phyloP scores from a whole-genome alignment of 2,888 invertebrate genomes.

The Drosophila prolongata region DNA sequence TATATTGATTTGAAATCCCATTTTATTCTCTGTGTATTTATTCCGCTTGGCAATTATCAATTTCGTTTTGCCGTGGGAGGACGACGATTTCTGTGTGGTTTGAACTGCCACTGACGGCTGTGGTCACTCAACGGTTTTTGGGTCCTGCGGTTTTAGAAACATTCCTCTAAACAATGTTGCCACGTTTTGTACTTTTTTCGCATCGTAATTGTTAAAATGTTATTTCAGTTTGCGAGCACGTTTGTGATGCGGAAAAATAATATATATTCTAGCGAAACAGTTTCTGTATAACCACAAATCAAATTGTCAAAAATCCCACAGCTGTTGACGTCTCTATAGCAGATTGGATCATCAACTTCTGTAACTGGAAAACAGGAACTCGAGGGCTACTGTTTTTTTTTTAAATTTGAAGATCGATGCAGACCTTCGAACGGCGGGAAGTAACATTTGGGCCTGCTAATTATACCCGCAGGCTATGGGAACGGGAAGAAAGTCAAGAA shows the following conservation, averaged over 20 bases:
- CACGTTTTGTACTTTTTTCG: constrained; percentile 24
- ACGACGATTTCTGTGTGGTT: constrained; percentile 60
- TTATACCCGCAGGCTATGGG: constrained; percentile 58
- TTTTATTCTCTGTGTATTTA: constrained; percentile 8
- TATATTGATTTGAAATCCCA: background rate
- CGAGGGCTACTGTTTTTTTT: constrained; percentile 56
- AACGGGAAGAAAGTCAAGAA: constrained; percentile 39
- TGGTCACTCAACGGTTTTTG: constrained; percentile 33
- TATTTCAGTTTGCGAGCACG: constrained; percentile 30
- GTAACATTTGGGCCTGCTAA: constrained; percentile 59
- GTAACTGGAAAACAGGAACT: constrained; percentile 45
- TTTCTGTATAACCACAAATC: constrained; percentile 65
- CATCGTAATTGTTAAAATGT: constrained; percentile 41
- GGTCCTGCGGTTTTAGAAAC: constrained; percentile 53
- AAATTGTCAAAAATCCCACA: constrained; percentile 71
- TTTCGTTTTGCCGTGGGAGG: constrained; percentile 23
- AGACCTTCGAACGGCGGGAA: constrained; percentile 53
- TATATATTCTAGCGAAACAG: constrained; percentile 15
- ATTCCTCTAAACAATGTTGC: constrained; percentile 39
- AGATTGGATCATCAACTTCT: constrained; percentile 48
- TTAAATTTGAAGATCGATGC: constrained; percentile 35
- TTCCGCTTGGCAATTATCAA: constrained; percentile 31
- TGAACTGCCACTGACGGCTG: constrained; percentile 60
- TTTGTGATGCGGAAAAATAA: constrained; percentile 11
- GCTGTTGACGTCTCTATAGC: constrained; percentile 72